These are phyloP conservation scores for Petrocephalus microphthalmus DNA, from an alignment of 2,113 vertebrate genomes.

Conservation along the genomic window DNA sequence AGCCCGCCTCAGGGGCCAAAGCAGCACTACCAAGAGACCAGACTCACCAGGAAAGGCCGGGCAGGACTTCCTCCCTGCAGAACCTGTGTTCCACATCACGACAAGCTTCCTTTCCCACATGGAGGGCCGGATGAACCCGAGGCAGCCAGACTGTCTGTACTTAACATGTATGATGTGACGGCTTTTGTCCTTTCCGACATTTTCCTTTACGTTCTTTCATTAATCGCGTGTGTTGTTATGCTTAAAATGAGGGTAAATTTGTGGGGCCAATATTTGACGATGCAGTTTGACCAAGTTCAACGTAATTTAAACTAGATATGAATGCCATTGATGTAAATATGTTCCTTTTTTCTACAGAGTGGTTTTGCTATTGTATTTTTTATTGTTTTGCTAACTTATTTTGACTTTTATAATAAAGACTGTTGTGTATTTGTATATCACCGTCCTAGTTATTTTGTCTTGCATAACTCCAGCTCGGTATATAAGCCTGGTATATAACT, in stretches of 20 bases:
- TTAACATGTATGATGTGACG: conserved; percentile 47
- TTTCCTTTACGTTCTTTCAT: conserved; percentile 57
- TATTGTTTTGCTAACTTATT: conserved; percentile 94
- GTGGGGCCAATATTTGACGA: conserved; percentile 73
- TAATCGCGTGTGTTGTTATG: conserved; percentile 60
- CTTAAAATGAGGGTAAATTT: conserved; percentile 60
- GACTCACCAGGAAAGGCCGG: conserved; percentile 30
- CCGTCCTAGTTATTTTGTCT: conserved; percentile 42
- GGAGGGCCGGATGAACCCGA: conserved; percentile 30
- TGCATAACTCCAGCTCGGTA: background rate
- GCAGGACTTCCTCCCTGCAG: conserved; percentile 43
- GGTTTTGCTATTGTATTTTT: conserved; percentile 78
- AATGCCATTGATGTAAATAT: conserved; percentile 71
- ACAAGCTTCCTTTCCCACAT: conserved; percentile 22
- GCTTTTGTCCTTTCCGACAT: conserved; percentile 40
- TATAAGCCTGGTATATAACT: too few species aligned
- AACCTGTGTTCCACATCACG: conserved; percentile 45
- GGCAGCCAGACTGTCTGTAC: conserved; percentile 41
- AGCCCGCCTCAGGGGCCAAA: conserved; percentile 7
- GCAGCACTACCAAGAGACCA: conserved; percentile 29
- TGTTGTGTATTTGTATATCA: conserved; percentile 76
- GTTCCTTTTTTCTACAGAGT: conserved; percentile 76
- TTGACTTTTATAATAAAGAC: conserved; percentile 89
- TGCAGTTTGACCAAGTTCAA: conserved; percentile 84
- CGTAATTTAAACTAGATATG: conserved; percentile 63